Base-by-base conservation (phyloP, 2,113 vertebrate genomes). In the Microcebus murinus region DNA sequence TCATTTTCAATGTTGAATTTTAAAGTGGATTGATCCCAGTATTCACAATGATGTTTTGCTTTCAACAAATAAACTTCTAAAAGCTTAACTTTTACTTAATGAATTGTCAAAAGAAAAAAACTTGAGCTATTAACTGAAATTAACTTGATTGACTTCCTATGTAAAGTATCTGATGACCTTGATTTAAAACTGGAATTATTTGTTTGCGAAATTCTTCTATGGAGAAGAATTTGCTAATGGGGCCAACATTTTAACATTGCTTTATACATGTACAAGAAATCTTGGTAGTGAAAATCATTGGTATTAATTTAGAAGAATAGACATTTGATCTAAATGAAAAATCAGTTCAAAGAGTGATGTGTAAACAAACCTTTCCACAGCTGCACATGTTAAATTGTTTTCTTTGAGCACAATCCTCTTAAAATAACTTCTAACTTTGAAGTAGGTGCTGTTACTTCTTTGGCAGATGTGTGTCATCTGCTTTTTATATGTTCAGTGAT, bases 401-500 rank as follows among this genome's bases (percentile, higher is more conserved):
- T 92, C 77, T 94, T 92, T 96, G 87, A 76, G 52, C 23, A 83
- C 52, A 96, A 76, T 68, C 70, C 42, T 90, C 25, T 85, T 85
- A 88, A 96, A 90, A 92, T 74, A 93, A 73, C 21, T 61, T 93
- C 50, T 27, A 61, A 71, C 95, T 96, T 81, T 94, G 95, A 97
- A 96, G 81, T 95, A 81, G 63, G 4, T 85, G 45, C 65, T 87
- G 7, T 36, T 61, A 48, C 74, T 96, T 84, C 84, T 87, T 67
- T 5, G 17, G 65, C 95, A 76, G 70, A 68, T 83, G 65, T 55
- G 21, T 76, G 57, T 74, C 63, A 61, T 90, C 70, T 83, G 79
- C 61, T 83, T 91, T 94, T 91, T 59, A 79, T 50, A 59, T 70
- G 59, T 94, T 95, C 57, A 68, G 50, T 83, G 87, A 87, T 39